Conservation (phyloP, 2,888 invertebrate species). For the Camptogramma bilineatum region DNA sequence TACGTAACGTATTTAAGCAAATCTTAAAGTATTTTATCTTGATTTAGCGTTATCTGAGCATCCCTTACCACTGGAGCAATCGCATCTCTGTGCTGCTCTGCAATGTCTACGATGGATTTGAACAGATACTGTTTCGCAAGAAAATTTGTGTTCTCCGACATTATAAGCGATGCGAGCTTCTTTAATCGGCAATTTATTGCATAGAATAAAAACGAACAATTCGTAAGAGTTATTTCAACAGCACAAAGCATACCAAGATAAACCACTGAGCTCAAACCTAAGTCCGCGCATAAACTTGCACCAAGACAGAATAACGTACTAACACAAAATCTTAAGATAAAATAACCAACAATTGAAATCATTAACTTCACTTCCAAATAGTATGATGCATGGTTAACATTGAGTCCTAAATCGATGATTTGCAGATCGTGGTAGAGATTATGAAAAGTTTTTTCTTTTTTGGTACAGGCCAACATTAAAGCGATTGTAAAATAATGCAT, state of each 20-base stretch:
- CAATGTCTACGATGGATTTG: not conserved
- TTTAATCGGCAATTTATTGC: not conserved
- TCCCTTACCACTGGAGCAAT: not conserved
- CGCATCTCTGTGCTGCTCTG: not conserved
- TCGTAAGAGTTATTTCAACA: not conserved
- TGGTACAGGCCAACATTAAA: not conserved
- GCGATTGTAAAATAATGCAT: not conserved
- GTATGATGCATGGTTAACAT: not conserved
- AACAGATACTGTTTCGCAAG: not conserved
- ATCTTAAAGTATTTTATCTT: too few species aligned
- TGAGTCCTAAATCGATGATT: not conserved
- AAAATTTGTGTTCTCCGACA: not conserved
- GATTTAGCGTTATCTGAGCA: not conserved
- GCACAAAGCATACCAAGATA: not conserved
- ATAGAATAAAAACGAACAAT: not conserved
- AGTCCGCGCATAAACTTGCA: not conserved
- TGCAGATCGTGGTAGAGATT: not conserved
- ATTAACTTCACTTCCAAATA: not conserved
- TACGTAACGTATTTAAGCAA: too few species aligned
- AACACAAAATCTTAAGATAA: not conserved
- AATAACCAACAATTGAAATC: not conserved
- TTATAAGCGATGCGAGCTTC: not conserved
- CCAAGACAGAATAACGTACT: not conserved
- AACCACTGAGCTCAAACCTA: not conserved
- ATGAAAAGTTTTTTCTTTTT: not conserved